Base-by-base conservation (phyloP, 2,797 vertebrate species). In the Lutjanus campechanus region DNA sequence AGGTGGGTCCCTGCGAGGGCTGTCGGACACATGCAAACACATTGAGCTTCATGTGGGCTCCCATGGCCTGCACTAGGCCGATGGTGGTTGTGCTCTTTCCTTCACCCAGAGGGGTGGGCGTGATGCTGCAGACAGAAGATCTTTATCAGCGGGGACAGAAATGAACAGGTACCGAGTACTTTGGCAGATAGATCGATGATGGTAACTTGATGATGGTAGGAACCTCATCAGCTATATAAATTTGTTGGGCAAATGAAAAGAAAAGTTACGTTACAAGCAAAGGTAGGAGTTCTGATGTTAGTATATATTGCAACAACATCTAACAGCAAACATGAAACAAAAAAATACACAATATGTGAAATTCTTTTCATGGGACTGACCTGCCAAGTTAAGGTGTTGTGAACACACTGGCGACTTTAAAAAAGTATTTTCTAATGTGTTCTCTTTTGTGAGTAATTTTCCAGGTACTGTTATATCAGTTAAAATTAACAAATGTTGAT, bases 11-110 rank as follows among this genome's bases (percentile, higher is more conserved):
- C 90, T 99, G 98, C 13, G 98, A 99, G 19, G 98, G 98, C 85
- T 99, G 98, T 0, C 98, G 96, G 25, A 99, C 97, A 70, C 98
- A 99, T 0, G 98, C 98, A 60, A 99, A 99, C 20, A 98, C 98
- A 1, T 99, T 99, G 68, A 96, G 95, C 16, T 96, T 95, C 75
- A 99, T 96, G 88, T 99, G 97, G 53, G 98, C 97, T 5, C 98
- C 98, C 0, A 99, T 88, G 15, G 98, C 98, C 88, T 99, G 98
- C 43, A 97, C 98, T 85, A 99, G 93, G 3, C 98, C 98, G 0
- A 99, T 93, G 0, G 98, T 98, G 56, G 98, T 99, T 41, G 98
- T 99, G 92, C 98, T 99, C 73, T 99, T 99, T 12, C 98, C 98
- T 89, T 99, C 98, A 50, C 98, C 98, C 62, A 99, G 91, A 4